These are phyloP conservation scores for Leucoma salicis DNA, from an alignment of 2,888 invertebrate species.

Conservation along the genomic window DNA sequence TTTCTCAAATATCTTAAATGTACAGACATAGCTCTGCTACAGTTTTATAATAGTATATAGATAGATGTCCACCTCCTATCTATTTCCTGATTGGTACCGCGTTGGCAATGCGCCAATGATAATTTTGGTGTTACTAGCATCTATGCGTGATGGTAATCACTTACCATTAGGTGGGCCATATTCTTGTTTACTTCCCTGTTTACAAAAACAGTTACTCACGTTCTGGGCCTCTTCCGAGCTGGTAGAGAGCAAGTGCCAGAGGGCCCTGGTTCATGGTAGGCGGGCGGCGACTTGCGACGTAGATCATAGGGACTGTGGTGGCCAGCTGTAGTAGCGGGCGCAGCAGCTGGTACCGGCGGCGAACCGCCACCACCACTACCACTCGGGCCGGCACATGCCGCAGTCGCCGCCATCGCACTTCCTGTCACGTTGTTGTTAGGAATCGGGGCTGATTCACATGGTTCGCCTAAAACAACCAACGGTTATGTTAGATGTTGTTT, in stretches of 20 bases:
- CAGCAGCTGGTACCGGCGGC: conserved; percentile 78
- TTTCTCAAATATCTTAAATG: no score
- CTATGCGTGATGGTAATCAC: no score
- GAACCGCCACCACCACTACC: conserved; percentile 80
- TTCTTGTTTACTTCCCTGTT: no score
- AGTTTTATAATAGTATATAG: no score
- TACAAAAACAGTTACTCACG: no score
- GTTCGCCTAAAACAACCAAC: conserved; percentile 82
- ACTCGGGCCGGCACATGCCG: conserved; percentile 75
- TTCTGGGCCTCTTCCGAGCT: conserved; percentile 91
- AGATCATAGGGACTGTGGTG: conserved; percentile 96
- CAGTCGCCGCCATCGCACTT: conserved; percentile 76
- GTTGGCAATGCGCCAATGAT: no score
- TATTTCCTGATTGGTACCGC: no score
- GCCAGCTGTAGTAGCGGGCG: conserved; percentile 86
- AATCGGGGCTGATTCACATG: conserved; percentile 90
- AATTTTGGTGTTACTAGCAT: no score
- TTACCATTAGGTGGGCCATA: no score
- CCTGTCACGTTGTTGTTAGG: conserved; percentile 85
- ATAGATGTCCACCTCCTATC: no score
- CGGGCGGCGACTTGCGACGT: conserved; percentile 90
- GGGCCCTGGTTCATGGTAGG: conserved; percentile 87
- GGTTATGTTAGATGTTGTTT: no score
- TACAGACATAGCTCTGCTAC: no score
- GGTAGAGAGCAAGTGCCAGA: conserved; percentile 86